Base-by-base conservation (phyloP, 2,888 invertebrate genomes). In the Harpalus rufipes region DNA sequence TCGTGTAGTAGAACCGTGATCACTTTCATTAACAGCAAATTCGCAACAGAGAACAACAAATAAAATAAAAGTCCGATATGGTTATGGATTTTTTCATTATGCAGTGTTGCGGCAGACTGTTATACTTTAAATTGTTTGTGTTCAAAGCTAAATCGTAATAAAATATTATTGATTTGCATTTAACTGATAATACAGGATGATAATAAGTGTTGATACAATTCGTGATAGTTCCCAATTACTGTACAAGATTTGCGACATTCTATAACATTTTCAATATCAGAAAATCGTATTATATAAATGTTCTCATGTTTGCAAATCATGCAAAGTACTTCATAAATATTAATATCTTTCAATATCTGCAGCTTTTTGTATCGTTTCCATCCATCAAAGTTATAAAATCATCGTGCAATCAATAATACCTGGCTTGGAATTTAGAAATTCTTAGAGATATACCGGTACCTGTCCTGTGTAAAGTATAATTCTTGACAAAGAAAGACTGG, bases 281-380 rank as follows among this genome's bases (percentile, higher is more conserved):
- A 7, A 74, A 74, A 74, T 74, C 44, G 44, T 44, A 74, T 74
- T 74, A 74, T 44, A 74, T 74, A 44, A 44, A 74, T 74, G 72
- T 74, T 39, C 7, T 10, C 16, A 74, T 63, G 21, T 63, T 41
- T 68, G 18, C 72, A 44, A 72, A 72, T 72, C 72, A 72, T 72
- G 72, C 72, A 74, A 74, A 74, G 72, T 74, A 74, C 72, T 74
- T 74, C 44, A 74, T 74, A 74, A 74, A 74, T 74, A 74, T 74
- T 41, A 44, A 74, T 74, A 72, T 72, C 44, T 72, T 72, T 72
- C 72, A 44, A 44, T 72, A 74, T 74, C 72, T 74, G 16, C 44
- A 44, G 18, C 44, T 74, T 74, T 63, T 74, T 74, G 72, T 74
- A 44, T 2, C 72, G 41, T 74, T 74, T 74, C 72, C 41, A 74